Percentiles rank a stretch among this genome's conserved stretches.
These are phyloP conservation scores for Podilymbus podiceps DNA, from an alignment of 2,113 vertebrate species.

Conservation along the genomic window DNA sequence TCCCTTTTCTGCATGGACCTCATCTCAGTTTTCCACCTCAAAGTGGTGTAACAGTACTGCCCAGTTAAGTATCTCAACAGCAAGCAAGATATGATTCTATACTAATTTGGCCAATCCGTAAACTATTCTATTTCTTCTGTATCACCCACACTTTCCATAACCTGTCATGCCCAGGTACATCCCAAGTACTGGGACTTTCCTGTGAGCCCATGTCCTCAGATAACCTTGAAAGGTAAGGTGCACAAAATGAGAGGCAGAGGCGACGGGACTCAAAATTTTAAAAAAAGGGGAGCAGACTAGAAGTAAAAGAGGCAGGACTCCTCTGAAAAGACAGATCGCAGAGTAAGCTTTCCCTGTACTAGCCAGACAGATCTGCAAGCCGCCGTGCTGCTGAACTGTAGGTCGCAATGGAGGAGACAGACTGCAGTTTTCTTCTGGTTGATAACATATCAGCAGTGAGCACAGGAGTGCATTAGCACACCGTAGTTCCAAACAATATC, in stretches of 20 bases:
- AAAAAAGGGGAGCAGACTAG: not conserved
- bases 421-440: not conserved
- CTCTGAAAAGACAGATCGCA: fast-evolving
- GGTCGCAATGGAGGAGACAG: not conserved
- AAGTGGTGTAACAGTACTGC: not conserved
- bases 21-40: not conserved
- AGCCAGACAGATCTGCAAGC: not conserved
- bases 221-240: not conserved
- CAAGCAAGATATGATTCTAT: not conserved
- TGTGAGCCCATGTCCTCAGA: not conserved
- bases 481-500: not conserved
- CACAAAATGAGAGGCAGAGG: not conserved
- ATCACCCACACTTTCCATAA: not conserved
- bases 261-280: not conserved
- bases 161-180: not conserved
- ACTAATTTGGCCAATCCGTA: not conserved
- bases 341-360: not conserved
- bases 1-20: not conserved
- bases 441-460: not conserved
- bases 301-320: not conserved
- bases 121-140: not conserved
- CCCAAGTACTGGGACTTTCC: not conserved
- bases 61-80: not conserved
- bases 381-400: not conserved
- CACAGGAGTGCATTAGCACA: not conserved